Conservation (phyloP, 2,888 invertebrate genomes). For the Baronia brevicornis region DNA sequence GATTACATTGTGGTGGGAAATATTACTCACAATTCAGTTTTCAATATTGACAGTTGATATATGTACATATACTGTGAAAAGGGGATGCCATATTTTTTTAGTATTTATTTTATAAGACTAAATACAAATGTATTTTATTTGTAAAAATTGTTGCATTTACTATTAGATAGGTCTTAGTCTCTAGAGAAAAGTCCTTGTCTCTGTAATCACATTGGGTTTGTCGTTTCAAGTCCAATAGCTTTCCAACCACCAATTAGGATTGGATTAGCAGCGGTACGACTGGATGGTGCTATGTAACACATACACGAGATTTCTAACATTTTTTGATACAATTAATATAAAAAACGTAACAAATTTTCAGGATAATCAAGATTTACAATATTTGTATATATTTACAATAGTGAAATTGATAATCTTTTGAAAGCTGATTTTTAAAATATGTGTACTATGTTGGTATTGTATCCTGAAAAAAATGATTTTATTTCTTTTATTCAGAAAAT, state of each 20-base stretch:
- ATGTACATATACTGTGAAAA: conserved; percentile 17
- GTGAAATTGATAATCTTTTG: conserved; percentile 1
- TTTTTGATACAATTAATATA: too few relatives aligned
- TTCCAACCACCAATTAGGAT: conserved; percentile 67
- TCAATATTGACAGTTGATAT: conserved; percentile 31
- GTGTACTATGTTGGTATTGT: too few relatives aligned
- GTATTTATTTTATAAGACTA: too few relatives aligned
- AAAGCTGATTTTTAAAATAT: too few relatives aligned
- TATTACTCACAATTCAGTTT: conserved; percentile 48
- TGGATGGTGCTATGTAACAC: conserved; percentile 31
- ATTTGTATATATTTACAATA: background rate
- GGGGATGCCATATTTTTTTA: too few relatives aligned
- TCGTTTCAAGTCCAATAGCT: conserved; percentile 69
- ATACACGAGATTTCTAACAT: conserved; percentile 52
- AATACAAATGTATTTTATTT: too few relatives aligned
- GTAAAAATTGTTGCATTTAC: too few relatives aligned
- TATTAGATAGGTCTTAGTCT: too few relatives aligned
- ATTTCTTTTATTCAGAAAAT: too few relatives aligned
- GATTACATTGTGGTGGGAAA: conserved; percentile 61
- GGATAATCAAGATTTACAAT: too few relatives aligned
- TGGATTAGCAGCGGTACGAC: conserved; percentile 51
- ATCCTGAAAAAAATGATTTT: too few relatives aligned
- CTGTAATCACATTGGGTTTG: conserved; percentile 59
- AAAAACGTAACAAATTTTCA: too few relatives aligned
- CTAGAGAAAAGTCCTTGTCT: conserved; percentile 40